Evolutionary conservation across 2,113 vertebrate species (phyloP).

Genomic region (Silurus glanis): DNA sequence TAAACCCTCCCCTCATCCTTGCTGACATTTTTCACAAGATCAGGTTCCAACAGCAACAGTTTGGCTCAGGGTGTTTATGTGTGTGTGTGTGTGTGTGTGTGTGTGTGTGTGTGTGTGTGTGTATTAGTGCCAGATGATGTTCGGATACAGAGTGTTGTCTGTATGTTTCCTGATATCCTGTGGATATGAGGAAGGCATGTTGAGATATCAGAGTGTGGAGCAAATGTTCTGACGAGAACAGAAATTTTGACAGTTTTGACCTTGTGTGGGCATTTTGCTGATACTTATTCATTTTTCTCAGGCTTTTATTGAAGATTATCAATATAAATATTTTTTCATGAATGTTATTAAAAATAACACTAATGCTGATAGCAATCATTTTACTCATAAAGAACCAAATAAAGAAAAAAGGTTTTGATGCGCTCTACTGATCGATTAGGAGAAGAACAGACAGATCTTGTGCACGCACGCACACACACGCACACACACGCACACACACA

Average conservation of each 20-base stretch:
- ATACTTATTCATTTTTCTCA: neutral
- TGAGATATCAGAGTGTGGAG: neutral
- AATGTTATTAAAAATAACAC: too few relatives aligned
- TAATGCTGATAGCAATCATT: too few relatives aligned
- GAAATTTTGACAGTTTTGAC: neutral
- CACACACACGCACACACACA: constrained; percentile 21
- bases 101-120: neutral
- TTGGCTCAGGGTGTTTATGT: neutral
- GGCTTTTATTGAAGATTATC: neutral
- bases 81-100: neutral
- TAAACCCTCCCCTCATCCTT: neutral
- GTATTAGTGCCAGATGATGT: neutral
- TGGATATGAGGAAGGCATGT: neutral
- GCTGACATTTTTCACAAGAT: neutral
- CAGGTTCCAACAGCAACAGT: neutral
- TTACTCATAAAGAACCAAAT: too few relatives aligned
- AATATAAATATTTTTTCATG: too few relatives aligned
- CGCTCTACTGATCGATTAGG: constrained; percentile 17
- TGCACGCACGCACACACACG: constrained; percentile 19
- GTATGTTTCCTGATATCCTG: neutral
- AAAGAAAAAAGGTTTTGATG: constrained; percentile 12
- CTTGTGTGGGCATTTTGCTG: neutral
- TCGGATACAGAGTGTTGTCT: neutral
- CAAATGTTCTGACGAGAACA: neutral
- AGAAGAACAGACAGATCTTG: neutral